These are phyloP conservation scores for Pomacea maculata DNA, from an alignment of 1,140 invertebrate species.

Conservation along the genomic window DNA sequence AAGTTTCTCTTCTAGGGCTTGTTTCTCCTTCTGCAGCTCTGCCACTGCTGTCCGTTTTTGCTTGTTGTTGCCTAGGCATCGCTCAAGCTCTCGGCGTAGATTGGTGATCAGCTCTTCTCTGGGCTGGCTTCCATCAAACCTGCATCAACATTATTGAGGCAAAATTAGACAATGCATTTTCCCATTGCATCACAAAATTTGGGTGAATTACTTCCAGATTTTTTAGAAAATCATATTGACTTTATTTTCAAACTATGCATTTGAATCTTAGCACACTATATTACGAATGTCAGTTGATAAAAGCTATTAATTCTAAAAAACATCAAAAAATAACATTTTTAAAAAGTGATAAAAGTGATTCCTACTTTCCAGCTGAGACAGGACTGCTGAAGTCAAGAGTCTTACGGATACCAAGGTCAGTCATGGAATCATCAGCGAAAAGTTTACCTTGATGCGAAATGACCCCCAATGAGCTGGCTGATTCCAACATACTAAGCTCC, in stretches of 20 bases:
- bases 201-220: no score
- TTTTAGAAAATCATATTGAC: no score
- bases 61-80: constrained; percentile 56
- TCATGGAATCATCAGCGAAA: constrained; percentile 52
- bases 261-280: not conserved
- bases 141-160: not conserved
- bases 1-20: constrained; percentile 41
- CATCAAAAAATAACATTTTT: not conserved
- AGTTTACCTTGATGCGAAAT: constrained; percentile 20
- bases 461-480: constrained; percentile 53
- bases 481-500: constrained; percentile 58
- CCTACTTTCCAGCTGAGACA: constrained; percentile 29
- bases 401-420: constrained; percentile 57
- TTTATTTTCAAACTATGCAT: not conserved
- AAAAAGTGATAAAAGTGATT: not conserved
- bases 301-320: not conserved
- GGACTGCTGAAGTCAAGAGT: constrained; percentile 54
- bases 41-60: constrained; percentile 52
- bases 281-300: not conserved
- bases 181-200: not conserved
- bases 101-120: constrained; percentile 36
- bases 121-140: constrained; percentile 16
- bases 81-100: constrained; percentile 55
- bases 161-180: not conserved
- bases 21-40: constrained; percentile 45